A percentile compares a stretch with the other conserved stretches of the same genome.
Evolutionary conservation across 2,113 vertebrate species (phyloP).

Genomic region (Anser brachyrhynchus): DNA sequence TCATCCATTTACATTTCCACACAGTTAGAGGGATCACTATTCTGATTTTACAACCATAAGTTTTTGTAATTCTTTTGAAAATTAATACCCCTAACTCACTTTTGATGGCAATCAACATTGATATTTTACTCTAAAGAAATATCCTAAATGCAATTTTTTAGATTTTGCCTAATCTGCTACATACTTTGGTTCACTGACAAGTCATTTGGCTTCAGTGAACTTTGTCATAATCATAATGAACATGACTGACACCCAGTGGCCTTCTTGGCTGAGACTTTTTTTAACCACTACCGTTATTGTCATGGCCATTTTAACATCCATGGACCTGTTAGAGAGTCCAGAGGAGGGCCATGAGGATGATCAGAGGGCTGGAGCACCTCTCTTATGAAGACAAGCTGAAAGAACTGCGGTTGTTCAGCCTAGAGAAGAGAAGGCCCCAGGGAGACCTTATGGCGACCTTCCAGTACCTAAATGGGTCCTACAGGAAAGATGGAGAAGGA

Average conservation of each 20-base stretch:
- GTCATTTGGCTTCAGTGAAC: neutral
- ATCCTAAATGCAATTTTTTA: neutral
- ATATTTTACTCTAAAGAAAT: neutral
- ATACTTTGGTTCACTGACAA: neutral
- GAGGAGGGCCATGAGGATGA: too few relatives aligned
- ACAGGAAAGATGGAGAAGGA: too few relatives aligned
- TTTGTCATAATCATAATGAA: neutral
- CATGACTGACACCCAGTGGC: neutral
- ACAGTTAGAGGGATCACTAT: neutral
- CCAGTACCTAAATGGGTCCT: too few relatives aligned
- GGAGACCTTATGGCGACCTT: too few relatives aligned
- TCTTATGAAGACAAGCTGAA: too few relatives aligned
- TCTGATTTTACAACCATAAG: neutral
- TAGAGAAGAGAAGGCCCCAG: too few relatives aligned
- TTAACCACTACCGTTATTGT: slow-evolving; percentile 6
- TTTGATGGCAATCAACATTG: neutral
- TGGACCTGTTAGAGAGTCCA: too few relatives aligned
- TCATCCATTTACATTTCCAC: neutral
- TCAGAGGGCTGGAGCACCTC: too few relatives aligned
- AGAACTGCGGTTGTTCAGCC: too few relatives aligned
- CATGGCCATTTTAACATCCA: slow-evolving; percentile 19
- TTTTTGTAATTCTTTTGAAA: neutral
- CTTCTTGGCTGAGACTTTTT: neutral
- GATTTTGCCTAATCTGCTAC: neutral
- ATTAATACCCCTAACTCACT: neutral